Conservation (phyloP, 2,797 vertebrate species). For the Botia kubotai region DNA sequence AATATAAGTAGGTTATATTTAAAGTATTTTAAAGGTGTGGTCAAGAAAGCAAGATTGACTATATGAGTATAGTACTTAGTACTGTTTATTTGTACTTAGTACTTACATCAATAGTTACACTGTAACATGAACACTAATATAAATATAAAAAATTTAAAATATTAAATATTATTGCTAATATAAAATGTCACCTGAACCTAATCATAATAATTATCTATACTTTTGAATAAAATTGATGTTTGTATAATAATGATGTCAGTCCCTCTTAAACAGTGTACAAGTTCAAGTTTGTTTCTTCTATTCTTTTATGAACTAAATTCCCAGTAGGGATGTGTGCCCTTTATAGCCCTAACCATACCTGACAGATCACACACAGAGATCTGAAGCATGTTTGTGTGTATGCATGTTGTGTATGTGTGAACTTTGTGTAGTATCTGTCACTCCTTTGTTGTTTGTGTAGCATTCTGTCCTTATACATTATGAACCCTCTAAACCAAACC, state of each 20-base stretch:
- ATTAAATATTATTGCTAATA: too few species aligned
- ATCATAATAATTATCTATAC: too few species aligned
- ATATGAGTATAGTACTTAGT: too few species aligned
- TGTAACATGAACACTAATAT: too few species aligned
- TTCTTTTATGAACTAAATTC: constrained; percentile 7
- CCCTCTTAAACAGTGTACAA: background rate
- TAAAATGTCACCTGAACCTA: background rate
- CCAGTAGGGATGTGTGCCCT: constrained; percentile 11
- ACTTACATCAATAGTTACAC: too few species aligned
- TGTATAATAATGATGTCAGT: background rate
- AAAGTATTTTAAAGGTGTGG: too few species aligned
- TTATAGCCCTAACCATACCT: constrained; percentile 47
- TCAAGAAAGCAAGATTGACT: too few species aligned
- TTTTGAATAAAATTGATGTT: background rate
- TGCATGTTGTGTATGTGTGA: constrained; percentile 5
- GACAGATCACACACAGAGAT: constrained; percentile 42
- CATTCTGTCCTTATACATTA: constrained; percentile 32
- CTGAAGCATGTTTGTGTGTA: constrained; percentile 36
- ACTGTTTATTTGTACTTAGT: too few species aligned
- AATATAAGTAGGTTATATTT: too few species aligned
- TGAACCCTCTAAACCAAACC: background rate
- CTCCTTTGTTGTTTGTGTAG: constrained; percentile 25
- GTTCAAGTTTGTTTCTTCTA: constrained; percentile 6
- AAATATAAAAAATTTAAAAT: too few species aligned
- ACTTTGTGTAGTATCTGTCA: constrained; percentile 44